Evolutionary conservation across 2,113 vertebrate genomes (phyloP), one percentile per base, ranked within the genome.

Genomic region (Scortum barcoo): DNA sequence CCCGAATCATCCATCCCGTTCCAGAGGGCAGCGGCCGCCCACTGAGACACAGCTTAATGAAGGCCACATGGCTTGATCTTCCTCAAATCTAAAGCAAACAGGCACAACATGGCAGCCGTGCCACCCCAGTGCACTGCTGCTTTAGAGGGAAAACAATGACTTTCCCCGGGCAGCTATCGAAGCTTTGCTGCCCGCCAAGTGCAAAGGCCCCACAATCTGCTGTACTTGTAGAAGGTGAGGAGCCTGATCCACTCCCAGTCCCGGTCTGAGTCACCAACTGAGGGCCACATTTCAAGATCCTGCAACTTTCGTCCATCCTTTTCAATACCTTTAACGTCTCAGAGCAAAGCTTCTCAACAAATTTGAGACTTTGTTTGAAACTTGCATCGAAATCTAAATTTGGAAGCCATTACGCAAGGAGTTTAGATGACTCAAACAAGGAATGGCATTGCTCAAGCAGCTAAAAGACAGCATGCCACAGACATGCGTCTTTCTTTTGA

Each of bases 71-170:
- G 72, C 72, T 79, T 87, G 84, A 95, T 90, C 90, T 92, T 87
- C 57, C 14, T 89, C 75, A 92, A 89, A 92, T 88, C 93, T 92
- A 92, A 94, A 94, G 83, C 82, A 93, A 94, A 94, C 90, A 95
- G 72, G 63, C 53, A 65, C 68, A 70, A 80, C 85, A 79, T 83
- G 81, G 83, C 72, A 54, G 44, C 72, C 72, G 36, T 78, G 74
- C 81, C 60, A 73, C 58, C 22, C 76, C 38, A 12, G 66, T 72
- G 46, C 71, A 42, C 69, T 5, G 68, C 67, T 84, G 93, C 91
- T 93, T 95, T 90, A 93, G 78, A 80, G 81, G 62, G 58, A 89
- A 93, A 95, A 94, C 91, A 93, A 72, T 73, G 80, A 89, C 81
- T 86, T 86, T 87, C 86, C 72, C 84, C 26, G 33, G 77, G 81